Percentiles rank a stretch among this genome's conserved stretches.
Evolutionary conservation across 2,888 invertebrate genomes (phyloP).

Genomic region (Pterostichus madidus): DNA sequence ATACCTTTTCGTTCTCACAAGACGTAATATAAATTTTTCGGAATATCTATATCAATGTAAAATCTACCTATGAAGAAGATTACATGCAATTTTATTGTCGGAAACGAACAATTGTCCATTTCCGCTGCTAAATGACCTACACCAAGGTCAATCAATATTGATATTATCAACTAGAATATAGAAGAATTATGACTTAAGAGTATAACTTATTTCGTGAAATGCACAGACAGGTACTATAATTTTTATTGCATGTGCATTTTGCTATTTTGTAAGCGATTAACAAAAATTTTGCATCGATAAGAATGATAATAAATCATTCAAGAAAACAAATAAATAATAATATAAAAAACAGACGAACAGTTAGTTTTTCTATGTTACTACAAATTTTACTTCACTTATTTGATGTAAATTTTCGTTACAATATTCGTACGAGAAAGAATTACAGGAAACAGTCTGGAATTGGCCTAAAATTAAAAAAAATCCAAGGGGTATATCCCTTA

Average conservation of each 20-base stretch:
- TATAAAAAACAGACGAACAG: too few relatives aligned
- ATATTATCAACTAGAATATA: constrained; percentile 36
- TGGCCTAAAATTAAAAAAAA: too few relatives aligned
- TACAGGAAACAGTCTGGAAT: too few relatives aligned
- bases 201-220: background rate
- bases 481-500: too few relatives aligned
- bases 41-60: constrained; percentile 7
- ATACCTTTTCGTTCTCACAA: background rate
- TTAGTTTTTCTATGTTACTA: too few relatives aligned
- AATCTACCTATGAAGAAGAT: constrained; percentile 21
- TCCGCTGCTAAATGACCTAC: constrained; percentile 50
- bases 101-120: constrained; percentile 52
- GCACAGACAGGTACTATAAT: constrained; percentile 10
- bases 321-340: too few relatives aligned
- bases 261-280: too few relatives aligned
- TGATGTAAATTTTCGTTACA: too few relatives aligned
- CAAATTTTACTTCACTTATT: too few relatives aligned
- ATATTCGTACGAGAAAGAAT: too few relatives aligned
- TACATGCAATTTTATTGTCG: constrained; percentile 54
- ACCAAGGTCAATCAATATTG: constrained; percentile 51
- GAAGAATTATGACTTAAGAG: background rate
- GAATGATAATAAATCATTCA: too few relatives aligned
- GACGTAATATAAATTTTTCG: constrained; percentile 3
- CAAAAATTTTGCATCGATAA: background rate
- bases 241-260: too few relatives aligned